Conservation (phyloP, 2,797 vertebrate species). For the Dromococcyx pavoninus region DNA sequence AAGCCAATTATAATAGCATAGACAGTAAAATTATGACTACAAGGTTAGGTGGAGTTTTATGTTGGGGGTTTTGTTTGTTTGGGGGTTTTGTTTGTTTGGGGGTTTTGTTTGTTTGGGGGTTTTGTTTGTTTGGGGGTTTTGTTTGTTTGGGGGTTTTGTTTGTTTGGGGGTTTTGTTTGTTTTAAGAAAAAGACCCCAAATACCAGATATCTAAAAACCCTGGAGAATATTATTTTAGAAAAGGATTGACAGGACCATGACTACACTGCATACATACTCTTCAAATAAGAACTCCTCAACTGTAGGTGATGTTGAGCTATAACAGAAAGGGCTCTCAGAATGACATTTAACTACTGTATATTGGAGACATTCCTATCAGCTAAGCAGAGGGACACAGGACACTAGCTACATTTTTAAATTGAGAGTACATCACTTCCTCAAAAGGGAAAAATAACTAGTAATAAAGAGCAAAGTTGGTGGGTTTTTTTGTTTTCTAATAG, state of each 20-base stretch:
- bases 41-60: no score
- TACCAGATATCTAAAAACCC: not conserved
- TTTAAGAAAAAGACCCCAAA: not conserved
- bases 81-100: not conserved
- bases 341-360: not conserved
- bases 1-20: not conserved
- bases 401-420: not conserved
- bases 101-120: not conserved
- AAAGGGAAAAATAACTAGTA: not conserved
- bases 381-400: not conserved
- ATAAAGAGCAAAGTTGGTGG: not conserved
- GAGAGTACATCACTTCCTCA: accelerated
- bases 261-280: not conserved
- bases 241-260: not conserved
- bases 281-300: not conserved
- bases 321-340: not conserved
- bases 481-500: not conserved
- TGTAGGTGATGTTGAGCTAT: not conserved
- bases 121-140: no score
- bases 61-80: no score
- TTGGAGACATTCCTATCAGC: not conserved
- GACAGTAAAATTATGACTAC: not conserved
- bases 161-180: not conserved
- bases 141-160: not conserved
- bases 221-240: not conserved